Base-by-base conservation (phyloP, 2,888 invertebrate species). In the Pinctada fucata region DNA sequence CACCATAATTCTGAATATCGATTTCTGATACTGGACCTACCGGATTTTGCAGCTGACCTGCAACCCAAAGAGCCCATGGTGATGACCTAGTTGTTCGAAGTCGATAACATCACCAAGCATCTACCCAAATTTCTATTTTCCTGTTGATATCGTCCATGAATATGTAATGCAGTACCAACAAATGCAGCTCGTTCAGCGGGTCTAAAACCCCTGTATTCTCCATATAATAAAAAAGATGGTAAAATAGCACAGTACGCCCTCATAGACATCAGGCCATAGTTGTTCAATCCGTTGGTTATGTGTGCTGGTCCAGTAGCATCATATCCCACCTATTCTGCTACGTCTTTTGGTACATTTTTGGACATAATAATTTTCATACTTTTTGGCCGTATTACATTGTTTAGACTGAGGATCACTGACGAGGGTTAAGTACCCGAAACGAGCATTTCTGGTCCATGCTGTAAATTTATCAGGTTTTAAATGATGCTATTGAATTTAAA, bases 191-290 rank as follows among this genome's bases (percentile, higher is more conserved):
- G 8, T 75, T 47, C 10, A 75, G 58, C 3, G 13, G 50, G 47
- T 75, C 75, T 51, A 75, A 68, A 67, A 75, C 47, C 13, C 68
- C 68, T 31, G 31, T 66, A 47, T 75, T 68, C 67, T 75, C 67
- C 75, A 75, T 67, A 47, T 67, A 66, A 51, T 75, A 67, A 51
- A 65, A 75, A 16, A 75, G 16, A 75, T 75, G 45, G 52, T 75
- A 75, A 31, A 52, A 75, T 45, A 47, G 65, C 68, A 50, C 3
- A 75, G 52, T 31, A 75, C 68, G 31, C 75, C 75, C 31, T 75
- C 67, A 52, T 50, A 75, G 3, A 68, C 48, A 52, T 75, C 75
- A 50, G 67, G 75, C 75, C 68, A 75, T 6, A 74, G 66, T 51
- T 66, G 5, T 50, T 74, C 74, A 49, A 74, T 74, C 3, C 74